A percentile compares a stretch with the other conserved stretches of the same genome.
Conservation (phyloP, 2,888 invertebrate species). For the Prenolepis imparis region DNA sequence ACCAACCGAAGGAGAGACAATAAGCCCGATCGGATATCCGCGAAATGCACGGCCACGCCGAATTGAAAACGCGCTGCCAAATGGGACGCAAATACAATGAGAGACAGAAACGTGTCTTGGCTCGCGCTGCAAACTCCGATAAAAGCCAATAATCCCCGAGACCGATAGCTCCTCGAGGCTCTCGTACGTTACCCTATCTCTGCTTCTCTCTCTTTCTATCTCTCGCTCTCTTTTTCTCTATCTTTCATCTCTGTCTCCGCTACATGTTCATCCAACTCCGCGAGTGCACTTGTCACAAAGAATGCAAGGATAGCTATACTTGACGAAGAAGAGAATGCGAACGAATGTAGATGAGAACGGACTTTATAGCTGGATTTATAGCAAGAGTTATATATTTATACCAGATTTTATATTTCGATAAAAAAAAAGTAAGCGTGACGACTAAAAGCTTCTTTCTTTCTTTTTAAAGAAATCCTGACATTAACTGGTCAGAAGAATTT, state of each 20-base stretch:
- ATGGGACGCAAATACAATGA: constrained; percentile 82
- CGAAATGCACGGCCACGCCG: constrained; percentile 75
- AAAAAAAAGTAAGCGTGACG: neutral
- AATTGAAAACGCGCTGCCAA: constrained; percentile 82
- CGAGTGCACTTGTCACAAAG: constrained; percentile 11
- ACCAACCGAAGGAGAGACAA: constrained; percentile 74
- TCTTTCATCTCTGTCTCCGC: neutral
- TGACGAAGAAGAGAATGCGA: neutral
- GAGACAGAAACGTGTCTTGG: constrained; percentile 76
- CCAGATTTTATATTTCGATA: neutral
- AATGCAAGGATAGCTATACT: constrained; percentile 1
- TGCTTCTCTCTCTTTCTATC: neutral
- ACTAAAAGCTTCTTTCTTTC: neutral
- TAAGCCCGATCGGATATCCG: constrained; percentile 76
- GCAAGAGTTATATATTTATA: neutral
- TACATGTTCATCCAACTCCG: neutral
- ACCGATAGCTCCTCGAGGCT: constrained; percentile 74
- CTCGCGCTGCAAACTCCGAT: constrained; percentile 78
- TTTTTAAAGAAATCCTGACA: neutral
- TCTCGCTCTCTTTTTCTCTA: no score
- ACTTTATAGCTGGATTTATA: constrained; percentile 1
- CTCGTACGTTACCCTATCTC: constrained; percentile 31
- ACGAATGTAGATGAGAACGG: neutral
- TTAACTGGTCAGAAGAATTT: neutral
- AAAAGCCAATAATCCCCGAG: constrained; percentile 82